Evolutionary conservation across 2,113 vertebrate species (phyloP), one percentile per base, ranked within the genome.

Genomic region (Mustela lutreola): DNA sequence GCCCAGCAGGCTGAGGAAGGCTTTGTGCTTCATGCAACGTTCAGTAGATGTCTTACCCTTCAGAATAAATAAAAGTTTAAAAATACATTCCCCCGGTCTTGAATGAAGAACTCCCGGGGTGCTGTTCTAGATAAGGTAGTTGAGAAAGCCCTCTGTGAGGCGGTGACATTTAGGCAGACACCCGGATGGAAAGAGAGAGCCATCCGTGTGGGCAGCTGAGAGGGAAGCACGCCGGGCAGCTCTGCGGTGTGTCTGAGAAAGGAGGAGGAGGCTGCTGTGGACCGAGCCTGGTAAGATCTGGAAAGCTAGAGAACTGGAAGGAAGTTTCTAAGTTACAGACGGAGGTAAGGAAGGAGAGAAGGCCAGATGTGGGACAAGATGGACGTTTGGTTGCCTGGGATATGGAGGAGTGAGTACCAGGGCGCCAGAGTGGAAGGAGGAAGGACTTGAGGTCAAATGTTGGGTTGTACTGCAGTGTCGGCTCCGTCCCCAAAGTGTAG

Each of bases 391-490:
- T 85, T 45, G 63, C 58, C 24, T 36, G 14, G 19, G n/a, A 63
- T 4, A 6, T 5, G 26, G 42, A 82, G 5, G 11, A 24, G 63
- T 26, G 36, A 45, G 11, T 1, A 5, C 16, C 16, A 18, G 36
- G 36, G 26, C 1, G 16, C 16, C 15, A 45, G n/a, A 11, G 3
- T 4, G 19, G 19, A 39, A 3, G 28, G 21, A 93, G 39, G 42
- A 22, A 50, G 53, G 53, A 31, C 36, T 1, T n/a, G 33, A 80
- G 33, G 28, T 33, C 2, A 10, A n/a, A 33, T 11, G 22, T 73
- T 8, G 82, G 62, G 53, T 19, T 58, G 1, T 15, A 2, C 5
- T 56, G 7, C 11, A 48, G 1, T 0, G 18, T 14, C 12, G 39
- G 14, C 5, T 79, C 33, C 22, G 10, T 33, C 15, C 31, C 19